Conservation (phyloP, 2,113 vertebrate species). For the Sakesphorus luctuosus region DNA sequence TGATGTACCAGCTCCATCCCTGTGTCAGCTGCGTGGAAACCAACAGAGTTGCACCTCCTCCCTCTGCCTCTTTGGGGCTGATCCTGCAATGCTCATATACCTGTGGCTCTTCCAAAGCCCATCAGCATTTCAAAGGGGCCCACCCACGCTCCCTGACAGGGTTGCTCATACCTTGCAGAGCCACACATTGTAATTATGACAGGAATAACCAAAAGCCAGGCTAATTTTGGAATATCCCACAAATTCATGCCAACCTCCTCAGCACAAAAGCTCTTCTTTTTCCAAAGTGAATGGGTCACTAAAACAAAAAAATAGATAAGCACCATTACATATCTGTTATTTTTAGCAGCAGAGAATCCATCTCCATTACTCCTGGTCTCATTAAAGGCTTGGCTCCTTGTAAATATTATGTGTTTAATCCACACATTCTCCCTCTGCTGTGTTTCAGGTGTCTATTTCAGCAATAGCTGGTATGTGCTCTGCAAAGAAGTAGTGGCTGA, state of each 20-base stretch:
- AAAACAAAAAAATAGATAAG: neutral
- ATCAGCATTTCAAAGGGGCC: neutral
- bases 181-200: fast-evolving
- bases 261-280: neutral
- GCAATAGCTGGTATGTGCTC: conserved; percentile 9
- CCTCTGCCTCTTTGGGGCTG: fast-evolving
- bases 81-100: neutral
- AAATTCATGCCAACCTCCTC: neutral
- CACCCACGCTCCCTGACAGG: neutral
- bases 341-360: conserved; percentile 45
- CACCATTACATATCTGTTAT: neutral
- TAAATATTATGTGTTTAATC: conserved; percentile 56
- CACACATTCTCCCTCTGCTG: conserved; percentile 5
- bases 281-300: neutral
- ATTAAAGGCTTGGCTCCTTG: conserved; percentile 50
- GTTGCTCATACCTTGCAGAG: neutral
- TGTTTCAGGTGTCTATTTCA: conserved; percentile 55
- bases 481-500: conserved; percentile 2
- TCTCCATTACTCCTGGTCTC: conserved; percentile 50
- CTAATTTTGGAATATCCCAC: neutral
- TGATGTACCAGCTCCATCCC: neutral
- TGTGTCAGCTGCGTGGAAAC: neutral
- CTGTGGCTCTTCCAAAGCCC: neutral
- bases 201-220: neutral
- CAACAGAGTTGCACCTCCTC: neutral